These are phyloP conservation scores for Acronicta aceris DNA, from an alignment of 2,888 invertebrate genomes.

Conservation along the genomic window DNA sequence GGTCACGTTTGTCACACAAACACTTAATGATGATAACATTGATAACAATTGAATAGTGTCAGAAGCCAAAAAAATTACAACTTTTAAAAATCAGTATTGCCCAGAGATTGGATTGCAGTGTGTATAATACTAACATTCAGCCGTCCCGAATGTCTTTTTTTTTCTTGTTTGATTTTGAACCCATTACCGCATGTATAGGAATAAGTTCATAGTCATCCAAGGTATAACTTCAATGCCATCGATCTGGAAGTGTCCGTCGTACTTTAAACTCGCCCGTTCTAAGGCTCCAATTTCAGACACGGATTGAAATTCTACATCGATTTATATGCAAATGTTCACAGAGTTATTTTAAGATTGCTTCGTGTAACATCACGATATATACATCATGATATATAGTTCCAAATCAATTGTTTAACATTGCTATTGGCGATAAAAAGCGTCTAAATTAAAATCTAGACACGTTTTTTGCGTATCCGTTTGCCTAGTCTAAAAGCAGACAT, in stretches of 20 bases:
- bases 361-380: constrained; percentile 20
- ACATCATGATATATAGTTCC: constrained; percentile 20
- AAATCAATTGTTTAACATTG: constrained; percentile 31
- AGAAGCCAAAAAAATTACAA: too few species aligned
- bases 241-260: background rate
- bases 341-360: constrained; percentile 41
- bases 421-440: constrained; percentile 7
- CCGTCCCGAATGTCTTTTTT: too few species aligned
- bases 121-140: too few species aligned
- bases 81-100: too few species aligned
- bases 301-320: constrained; percentile 46
- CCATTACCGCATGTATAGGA: background rate
- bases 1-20: too few species aligned
- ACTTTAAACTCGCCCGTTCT: constrained; percentile 22
- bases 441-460: background rate
- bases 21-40: too few species aligned
- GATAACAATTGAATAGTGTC: too few species aligned
- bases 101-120: too few species aligned
- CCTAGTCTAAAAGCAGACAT: background rate
- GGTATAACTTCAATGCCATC: background rate
- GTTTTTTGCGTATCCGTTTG: background rate
- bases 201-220: background rate
- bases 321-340: constrained; percentile 44
- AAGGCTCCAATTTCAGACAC: constrained; percentile 27
- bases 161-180: background rate